Conservation (phyloP, 92 coral and sea anemone genomes). For the Heteractis magnifica region DNA sequence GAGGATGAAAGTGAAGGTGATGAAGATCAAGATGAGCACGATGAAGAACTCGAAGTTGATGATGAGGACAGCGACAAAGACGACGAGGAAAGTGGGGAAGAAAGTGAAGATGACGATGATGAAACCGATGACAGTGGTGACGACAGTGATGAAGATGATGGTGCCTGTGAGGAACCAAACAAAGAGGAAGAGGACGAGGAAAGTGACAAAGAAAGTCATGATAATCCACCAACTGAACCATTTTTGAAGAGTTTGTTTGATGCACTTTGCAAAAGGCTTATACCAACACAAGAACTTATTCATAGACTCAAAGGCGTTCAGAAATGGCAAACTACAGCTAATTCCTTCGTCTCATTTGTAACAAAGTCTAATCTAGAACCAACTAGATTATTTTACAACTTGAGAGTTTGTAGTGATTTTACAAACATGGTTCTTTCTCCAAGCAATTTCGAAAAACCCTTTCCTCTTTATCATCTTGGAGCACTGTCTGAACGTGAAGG, state of each 20-base stretch:
- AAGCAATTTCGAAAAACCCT: slow-evolving; percentile 22
- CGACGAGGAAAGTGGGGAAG: slow-evolving; percentile 1
- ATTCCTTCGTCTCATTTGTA: slow-evolving; percentile 55
- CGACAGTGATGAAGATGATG: neutral
- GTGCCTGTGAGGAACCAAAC: neutral
- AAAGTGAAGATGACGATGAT: slow-evolving; percentile 13
- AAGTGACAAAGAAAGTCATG: slow-evolving; percentile 12
- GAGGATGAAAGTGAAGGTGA: slow-evolving; percentile 13
- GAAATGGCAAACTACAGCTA: slow-evolving; percentile 57
- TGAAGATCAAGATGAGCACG: neutral
- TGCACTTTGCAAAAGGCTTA: slow-evolving; percentile 53
- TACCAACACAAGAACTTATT: slow-evolving; percentile 56
- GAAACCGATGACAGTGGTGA: slow-evolving; percentile 14
- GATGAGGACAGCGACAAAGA: slow-evolving; percentile 3
- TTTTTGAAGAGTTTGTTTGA: slow-evolving; percentile 43
- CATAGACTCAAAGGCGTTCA: slow-evolving; percentile 34
- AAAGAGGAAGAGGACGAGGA: slow-evolving; percentile 2
- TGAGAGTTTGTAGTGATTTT: slow-evolving; percentile 72
- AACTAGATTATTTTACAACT: slow-evolving; percentile 47
- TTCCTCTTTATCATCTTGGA: slow-evolving; percentile 49
- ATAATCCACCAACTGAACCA: slow-evolving; percentile 3
- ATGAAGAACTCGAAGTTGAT: neutral
- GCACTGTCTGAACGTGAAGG: slow-evolving; percentile 41
- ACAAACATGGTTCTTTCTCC: slow-evolving; percentile 53
- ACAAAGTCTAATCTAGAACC: slow-evolving; percentile 42